Percentiles rank a stretch among this genome's conserved stretches.
Evolutionary conservation across 2,888 invertebrate species (phyloP).

Genomic region (Andrena chrysosceles): DNA sequence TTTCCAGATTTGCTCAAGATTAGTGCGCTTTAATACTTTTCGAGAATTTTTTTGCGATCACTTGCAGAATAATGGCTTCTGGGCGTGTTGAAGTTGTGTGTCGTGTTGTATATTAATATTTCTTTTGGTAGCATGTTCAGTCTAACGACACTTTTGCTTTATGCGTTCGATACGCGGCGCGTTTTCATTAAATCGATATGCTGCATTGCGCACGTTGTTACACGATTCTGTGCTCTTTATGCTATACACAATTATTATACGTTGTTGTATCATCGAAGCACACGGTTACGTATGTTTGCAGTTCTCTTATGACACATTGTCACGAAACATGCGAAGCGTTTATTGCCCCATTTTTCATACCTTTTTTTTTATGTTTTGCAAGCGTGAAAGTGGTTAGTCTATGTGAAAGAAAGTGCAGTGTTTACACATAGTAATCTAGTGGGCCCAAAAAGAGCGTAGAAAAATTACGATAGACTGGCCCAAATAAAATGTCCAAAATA

Average conservation of each 20-base stretch:
- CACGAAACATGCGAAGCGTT: conserved; percentile 49
- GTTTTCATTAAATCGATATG: conserved; percentile 62
- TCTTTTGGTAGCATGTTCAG: background rate
- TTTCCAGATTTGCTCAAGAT: background rate
- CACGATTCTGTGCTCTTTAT: conserved; percentile 59
- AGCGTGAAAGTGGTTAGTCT: background rate
- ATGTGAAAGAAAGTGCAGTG: background rate
- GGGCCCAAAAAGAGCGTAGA: too few relatives aligned
- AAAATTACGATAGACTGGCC: too few relatives aligned
- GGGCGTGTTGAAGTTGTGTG: background rate
- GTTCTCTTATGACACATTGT: conserved; percentile 51
- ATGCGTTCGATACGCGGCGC: conserved; percentile 52
- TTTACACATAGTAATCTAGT: background rate
- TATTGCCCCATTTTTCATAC: conserved; percentile 28
- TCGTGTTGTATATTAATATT: background rate
- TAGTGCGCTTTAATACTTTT: background rate
- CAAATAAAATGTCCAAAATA: too few relatives aligned
- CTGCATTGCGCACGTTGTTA: conserved; percentile 62
- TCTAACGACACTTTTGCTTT: conserved; percentile 47
- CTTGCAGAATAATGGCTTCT: background rate
- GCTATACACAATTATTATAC: conserved; percentile 51
- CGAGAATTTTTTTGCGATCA: too few relatives aligned
- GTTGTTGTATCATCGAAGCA: conserved; percentile 37
- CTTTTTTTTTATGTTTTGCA: background rate
- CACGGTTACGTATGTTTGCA: conserved; percentile 34